These are phyloP conservation scores for Tiaroga cobitis DNA, from an alignment of 2,797 vertebrate genomes.

Conservation along the genomic window DNA sequence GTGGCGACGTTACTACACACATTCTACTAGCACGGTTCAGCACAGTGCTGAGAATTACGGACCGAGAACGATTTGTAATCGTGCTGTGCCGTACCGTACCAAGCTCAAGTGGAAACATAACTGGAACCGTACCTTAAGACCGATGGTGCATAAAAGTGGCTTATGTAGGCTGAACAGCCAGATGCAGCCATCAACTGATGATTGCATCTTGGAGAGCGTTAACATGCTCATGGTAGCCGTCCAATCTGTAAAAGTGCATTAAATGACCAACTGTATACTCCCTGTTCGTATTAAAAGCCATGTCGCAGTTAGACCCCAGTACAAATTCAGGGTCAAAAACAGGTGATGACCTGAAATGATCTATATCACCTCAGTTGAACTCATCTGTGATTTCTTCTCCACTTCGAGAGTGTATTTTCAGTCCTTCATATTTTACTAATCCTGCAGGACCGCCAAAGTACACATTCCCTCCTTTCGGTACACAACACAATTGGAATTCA, in stretches of 20 bases:
- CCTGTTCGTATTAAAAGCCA: background rate
- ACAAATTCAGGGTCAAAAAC: background rate
- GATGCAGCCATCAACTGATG: background rate
- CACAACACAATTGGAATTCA: constrained; percentile 8
- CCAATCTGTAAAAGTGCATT: background rate
- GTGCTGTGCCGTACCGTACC: no score
- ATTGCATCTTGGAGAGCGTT: background rate
- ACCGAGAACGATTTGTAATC: no score
- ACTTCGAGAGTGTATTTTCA: background rate
- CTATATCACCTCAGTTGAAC: background rate
- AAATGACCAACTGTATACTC: background rate
- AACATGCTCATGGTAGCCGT: background rate
- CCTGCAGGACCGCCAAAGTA: constrained; percentile 31
- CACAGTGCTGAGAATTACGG: no score
- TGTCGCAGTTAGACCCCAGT: background rate
- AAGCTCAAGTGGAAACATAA: no score
- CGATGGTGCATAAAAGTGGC: no score
- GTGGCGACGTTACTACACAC: no score
- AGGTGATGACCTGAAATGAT: background rate
- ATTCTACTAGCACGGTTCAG: no score
- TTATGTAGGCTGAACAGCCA: background rate
- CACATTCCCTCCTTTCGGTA: background rate
- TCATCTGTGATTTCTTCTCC: background rate
- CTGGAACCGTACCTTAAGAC: no score
- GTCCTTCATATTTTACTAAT: constrained; percentile 29